Conservation (phyloP, 2,113 vertebrate genomes). For the Scytalopus superciliaris region DNA sequence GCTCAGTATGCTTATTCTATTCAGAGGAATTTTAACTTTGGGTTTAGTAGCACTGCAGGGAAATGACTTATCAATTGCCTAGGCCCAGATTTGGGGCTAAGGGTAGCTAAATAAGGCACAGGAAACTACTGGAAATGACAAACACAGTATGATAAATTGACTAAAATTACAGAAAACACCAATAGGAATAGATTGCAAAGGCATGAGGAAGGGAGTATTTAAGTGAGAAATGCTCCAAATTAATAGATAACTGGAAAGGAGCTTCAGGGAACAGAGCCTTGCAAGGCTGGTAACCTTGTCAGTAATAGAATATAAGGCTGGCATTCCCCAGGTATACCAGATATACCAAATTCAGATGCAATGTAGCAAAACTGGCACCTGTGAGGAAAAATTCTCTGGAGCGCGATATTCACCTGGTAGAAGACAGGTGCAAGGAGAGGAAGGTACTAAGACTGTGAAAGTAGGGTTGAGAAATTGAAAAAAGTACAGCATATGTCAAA, state of each 20-base stretch:
- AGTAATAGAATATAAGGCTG: not conserved
- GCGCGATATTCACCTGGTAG: not conserved
- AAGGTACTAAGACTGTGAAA: not conserved
- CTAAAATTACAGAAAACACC: not conserved
- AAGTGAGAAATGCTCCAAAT: not conserved
- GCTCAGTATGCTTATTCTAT: not conserved
- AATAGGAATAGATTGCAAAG: not conserved
- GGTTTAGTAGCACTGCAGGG: not conserved
- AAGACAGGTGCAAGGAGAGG: not conserved
- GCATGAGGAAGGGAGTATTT: not conserved
- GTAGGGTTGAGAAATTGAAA: not conserved
- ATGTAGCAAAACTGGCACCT: not conserved
- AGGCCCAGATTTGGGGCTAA: not conserved
- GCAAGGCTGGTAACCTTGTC: not conserved
- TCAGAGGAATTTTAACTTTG: not conserved
- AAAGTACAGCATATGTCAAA: not conserved
- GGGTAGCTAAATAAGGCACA: not conserved
- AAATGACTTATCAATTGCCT: not conserved
- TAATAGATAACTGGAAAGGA: not conserved
- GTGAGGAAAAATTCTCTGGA: not conserved
- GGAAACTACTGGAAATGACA: not conserved
- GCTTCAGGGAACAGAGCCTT: not conserved
- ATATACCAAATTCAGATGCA: not conserved
- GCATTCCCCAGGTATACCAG: accelerated
- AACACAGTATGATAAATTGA: not conserved